phyloP scores from a whole-genome alignment of 2,797 vertebrate genomes.

The Serranus cabrilla region DNA sequence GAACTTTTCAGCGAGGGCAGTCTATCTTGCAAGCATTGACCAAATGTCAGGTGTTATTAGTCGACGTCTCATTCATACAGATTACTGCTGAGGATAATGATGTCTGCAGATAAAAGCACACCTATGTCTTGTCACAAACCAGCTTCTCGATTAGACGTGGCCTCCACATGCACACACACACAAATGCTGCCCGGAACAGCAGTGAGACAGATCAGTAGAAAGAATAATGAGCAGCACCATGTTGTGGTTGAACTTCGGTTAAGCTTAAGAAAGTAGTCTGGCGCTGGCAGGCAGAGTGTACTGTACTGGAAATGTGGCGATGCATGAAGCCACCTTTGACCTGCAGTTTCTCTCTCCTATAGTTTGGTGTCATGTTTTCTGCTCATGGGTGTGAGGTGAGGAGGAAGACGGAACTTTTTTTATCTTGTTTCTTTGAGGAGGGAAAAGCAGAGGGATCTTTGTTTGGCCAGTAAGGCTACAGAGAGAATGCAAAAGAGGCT shows the following conservation, averaged over 20 bases:
- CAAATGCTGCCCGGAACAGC: constrained; percentile 25
- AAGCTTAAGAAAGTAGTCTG: constrained; percentile 17
- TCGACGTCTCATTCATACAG: constrained; percentile 66
- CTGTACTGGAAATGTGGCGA: constrained; percentile 14
- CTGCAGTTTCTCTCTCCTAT: constrained; percentile 6
- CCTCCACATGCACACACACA: constrained; percentile 25
- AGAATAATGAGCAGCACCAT: constrained; percentile 8
- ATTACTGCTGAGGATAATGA: constrained; percentile 60
- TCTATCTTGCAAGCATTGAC: constrained; percentile 73
- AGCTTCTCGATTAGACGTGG: constrained; percentile 28
- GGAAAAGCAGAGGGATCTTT: constrained; percentile 6
- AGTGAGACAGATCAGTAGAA: constrained; percentile 17
- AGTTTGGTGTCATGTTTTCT: constrained; percentile 23
- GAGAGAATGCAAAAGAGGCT: background rate
- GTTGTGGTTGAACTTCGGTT: constrained; percentile 35
- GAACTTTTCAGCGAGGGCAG: constrained; percentile 77
- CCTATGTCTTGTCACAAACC: constrained; percentile 55
- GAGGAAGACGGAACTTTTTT: background rate
- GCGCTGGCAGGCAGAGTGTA: constrained; percentile 6
- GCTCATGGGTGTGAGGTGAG: constrained; percentile 19
- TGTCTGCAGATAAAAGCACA: constrained; percentile 54
- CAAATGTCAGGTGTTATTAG: constrained; percentile 77
- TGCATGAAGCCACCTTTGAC: constrained; percentile 32
- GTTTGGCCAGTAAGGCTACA: background rate
- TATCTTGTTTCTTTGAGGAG: constrained; percentile 22